Base-by-base conservation (phyloP, 1,140 invertebrate species). In the Drosophila lacteicornis region DNA sequence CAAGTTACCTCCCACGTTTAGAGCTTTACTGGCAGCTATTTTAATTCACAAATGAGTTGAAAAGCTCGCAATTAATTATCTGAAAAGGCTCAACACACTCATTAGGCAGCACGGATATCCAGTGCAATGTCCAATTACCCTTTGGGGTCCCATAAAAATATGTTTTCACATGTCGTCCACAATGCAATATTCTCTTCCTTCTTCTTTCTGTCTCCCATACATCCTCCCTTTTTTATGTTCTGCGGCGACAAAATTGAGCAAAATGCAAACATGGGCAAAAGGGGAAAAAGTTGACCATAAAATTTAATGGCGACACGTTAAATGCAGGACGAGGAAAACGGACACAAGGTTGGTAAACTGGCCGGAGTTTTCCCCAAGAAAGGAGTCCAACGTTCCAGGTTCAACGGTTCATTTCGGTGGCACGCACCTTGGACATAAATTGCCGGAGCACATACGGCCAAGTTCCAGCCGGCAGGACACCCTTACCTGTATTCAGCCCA, bases 391-490 rank as follows among this genome's bases (percentile, higher is more conserved):
- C 49, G 62, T 27, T 63, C 67, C 67, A 70, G 58, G 74, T 75
- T 75, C 71, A 75, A 60, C 71, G 71, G 74, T 77, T 78, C 75
- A 68, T 61, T 77, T 77, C 30, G 47, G 74, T 78, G 74, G 74
- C 75, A 78, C 75, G 75, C 75, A 78, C 75, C 75, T 78, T 61
- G 75, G 36, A 78, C 75, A 78, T 78, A 78, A 78, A 78, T 78
- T 78, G 63, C 75, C 49, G 17, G 45, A 42, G 61, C 74, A 78
- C 63, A 77, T 55, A 77, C 73, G 50, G 63, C 67, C 67, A 70
- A 70, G 49, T 70, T 68, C 63, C 62, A 68, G 58, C 19, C n/a
- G 46, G 46, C 27, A 68, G 19, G 50, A 36, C 43, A 25, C 51
- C 42, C 69, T 43, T 73, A 40, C 70, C 68, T 17, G 68, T 22